Conservation (phyloP, 2,888 invertebrate species). For the Chrysolina haemoptera region DNA sequence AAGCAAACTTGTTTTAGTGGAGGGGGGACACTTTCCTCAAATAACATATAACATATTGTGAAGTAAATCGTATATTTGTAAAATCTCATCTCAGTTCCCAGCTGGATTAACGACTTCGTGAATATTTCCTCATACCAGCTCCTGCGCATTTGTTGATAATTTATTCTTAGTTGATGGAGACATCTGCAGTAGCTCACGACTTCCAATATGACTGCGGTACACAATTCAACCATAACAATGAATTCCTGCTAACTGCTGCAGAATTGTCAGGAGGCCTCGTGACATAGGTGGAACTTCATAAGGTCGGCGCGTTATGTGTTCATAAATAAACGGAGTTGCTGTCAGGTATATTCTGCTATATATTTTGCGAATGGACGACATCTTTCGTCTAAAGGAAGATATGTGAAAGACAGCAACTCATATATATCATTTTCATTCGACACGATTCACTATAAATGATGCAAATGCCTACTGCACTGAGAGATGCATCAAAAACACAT, state of each 20-base stretch:
- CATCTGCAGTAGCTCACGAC: conserved; percentile 44
- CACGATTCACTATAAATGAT: too few relatives aligned
- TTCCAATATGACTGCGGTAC: conserved; percentile 36
- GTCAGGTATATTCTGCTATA: neutral
- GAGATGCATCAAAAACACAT: too few relatives aligned
- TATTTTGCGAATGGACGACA: neutral
- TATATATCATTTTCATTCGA: too few relatives aligned
- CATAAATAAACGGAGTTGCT: neutral
- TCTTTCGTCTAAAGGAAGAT: too few relatives aligned
- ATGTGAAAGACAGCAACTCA: too few relatives aligned
- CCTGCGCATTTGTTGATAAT: conserved; percentile 30
- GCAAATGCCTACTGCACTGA: too few relatives aligned
- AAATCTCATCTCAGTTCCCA: neutral
- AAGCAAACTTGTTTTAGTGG: too few relatives aligned
- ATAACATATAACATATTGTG: too few relatives aligned
- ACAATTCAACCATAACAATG: conserved; percentile 33
- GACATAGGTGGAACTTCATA: neutral
- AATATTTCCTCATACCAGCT: conserved; percentile 26
- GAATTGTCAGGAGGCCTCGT: neutral
- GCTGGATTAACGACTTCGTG: neutral
- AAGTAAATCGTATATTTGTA: too few relatives aligned
- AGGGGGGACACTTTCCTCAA: too few relatives aligned
- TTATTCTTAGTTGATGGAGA: conserved; percentile 42
- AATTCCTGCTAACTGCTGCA: conserved; percentile 27
- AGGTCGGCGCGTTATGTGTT: neutral